phyloP scores from a whole-genome alignment of 1,140 invertebrate species.

The Aphaenogaster floridana region DNA sequence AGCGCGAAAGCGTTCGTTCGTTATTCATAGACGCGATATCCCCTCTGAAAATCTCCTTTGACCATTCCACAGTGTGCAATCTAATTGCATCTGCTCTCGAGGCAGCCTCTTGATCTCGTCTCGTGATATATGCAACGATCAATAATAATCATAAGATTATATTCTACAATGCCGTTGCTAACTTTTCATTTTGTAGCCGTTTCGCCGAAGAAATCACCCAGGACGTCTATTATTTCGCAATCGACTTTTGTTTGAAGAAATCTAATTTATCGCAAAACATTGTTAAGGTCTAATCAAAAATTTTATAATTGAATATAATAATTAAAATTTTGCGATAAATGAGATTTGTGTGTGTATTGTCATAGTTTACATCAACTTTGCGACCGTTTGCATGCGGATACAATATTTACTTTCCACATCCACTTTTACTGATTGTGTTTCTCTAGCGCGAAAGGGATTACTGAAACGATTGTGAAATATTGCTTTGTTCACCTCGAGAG shows the following conservation, averaged over 20 bases:
- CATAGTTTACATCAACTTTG: not conserved
- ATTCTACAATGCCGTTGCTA: not conserved
- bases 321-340: not conserved
- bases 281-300: not conserved
- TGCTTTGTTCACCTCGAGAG: not conserved
- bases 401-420: not conserved
- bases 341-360: not conserved
- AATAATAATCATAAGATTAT: not conserved
- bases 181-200: slow-evolving; percentile 18
- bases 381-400: not conserved
- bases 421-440: slow-evolving; percentile 29
- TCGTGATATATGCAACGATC: not conserved
- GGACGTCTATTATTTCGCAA: not conserved
- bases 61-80: not conserved
- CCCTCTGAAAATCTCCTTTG: not conserved
- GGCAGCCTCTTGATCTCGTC: slow-evolving; percentile 14
- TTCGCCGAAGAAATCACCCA: not conserved
- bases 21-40: not conserved
- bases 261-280: not conserved
- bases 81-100: slow-evolving; percentile 23
- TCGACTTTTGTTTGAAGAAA: not conserved
- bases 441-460: not conserved
- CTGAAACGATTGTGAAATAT: not conserved
- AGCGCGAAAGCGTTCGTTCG: slow-evolving; percentile 27
- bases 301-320: not conserved